Base-by-base conservation (phyloP, 1,140 invertebrate genomes). In the Neodiprion virginianus region DNA sequence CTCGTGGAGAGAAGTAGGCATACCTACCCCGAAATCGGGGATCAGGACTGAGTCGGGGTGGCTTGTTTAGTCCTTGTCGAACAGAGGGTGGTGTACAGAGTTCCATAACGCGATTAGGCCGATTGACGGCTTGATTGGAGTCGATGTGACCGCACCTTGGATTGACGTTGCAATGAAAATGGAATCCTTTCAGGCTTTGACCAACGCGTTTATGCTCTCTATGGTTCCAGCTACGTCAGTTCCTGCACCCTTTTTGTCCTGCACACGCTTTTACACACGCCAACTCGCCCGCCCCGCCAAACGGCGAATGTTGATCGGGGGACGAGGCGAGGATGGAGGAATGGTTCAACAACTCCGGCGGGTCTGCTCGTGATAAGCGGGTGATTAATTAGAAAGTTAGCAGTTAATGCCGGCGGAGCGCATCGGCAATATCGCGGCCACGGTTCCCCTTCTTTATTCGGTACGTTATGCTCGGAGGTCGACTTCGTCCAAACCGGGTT, bases 61-160 rank as follows among this genome's bases (percentile, higher is more conserved):
- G 28, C 28, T 40, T 40, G 53, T 61, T 61, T 61, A 61, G 53
- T 8, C 7, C 11, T 17, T 61, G n/a, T 61, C n/a, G 53, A 61
- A 12, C 4, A 17, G n/a, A 61, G 53, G 53, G 53, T 61, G 53
- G 11, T 14, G 53, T 8, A 17, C 28, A 17, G 53, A 61, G 11
- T 61, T 61, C n/a, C 21, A 47, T 23, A 69, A 69, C 8, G 67
- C 67, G 67, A 69, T 69, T 69, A 69, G 67, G 11, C 17, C 17
- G 67, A 69, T 69, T 69, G 67, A 69, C 40, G 67, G 67, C 11
- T 69, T 69, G 4, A 69, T 69, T 69, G 67, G 67, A 17, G 28
- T 40, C 28, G 28, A 65, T 7, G 17, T 17, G 12, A 14, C 17
- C 17, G 12, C 17, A 14, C 12, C 61, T 14, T 65, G 61, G 7